Conservation (phyloP, 2,888 invertebrate species). For the Pardosa pseudoannulata region DNA sequence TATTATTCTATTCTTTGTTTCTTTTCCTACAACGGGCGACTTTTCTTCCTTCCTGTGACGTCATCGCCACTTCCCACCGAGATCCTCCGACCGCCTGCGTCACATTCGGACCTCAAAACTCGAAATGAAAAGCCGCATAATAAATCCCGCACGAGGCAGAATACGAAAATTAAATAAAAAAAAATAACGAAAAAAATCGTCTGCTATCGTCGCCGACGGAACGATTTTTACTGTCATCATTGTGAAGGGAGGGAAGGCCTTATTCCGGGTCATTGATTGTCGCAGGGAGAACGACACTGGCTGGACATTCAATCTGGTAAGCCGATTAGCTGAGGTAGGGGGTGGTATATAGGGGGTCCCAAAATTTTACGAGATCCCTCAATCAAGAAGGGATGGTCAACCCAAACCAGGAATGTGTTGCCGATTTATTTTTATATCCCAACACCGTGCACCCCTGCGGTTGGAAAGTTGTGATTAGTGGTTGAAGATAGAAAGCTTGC, state of each 20-base stretch:
- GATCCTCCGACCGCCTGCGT: too few species aligned
- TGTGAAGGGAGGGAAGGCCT: neutral
- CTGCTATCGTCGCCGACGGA: neutral
- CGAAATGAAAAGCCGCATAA: too few species aligned
- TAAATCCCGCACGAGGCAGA: too few species aligned
- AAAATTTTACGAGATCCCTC: neutral
- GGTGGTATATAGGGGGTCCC: neutral
- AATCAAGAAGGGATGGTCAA: neutral
- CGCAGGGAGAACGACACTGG: neutral
- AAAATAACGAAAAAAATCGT: too few species aligned
- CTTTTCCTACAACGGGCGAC: too few species aligned
- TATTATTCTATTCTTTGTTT: too few species aligned
- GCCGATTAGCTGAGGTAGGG: too few species aligned
- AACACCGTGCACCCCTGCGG: neutral
- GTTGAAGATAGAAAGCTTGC: neutral
- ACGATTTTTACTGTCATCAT: neutral
- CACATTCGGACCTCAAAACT: too few species aligned
- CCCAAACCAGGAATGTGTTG: neutral
- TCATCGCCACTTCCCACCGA: too few species aligned
- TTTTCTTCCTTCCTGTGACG: too few species aligned
- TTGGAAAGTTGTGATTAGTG: neutral
- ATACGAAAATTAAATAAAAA: too few species aligned
- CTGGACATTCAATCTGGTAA: constrained; percentile 2
- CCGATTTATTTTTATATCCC: neutral
- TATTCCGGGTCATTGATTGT: neutral